These are phyloP conservation scores for Xiphias gladius DNA, from an alignment of 2,113 vertebrate species.

Conservation along the genomic window DNA sequence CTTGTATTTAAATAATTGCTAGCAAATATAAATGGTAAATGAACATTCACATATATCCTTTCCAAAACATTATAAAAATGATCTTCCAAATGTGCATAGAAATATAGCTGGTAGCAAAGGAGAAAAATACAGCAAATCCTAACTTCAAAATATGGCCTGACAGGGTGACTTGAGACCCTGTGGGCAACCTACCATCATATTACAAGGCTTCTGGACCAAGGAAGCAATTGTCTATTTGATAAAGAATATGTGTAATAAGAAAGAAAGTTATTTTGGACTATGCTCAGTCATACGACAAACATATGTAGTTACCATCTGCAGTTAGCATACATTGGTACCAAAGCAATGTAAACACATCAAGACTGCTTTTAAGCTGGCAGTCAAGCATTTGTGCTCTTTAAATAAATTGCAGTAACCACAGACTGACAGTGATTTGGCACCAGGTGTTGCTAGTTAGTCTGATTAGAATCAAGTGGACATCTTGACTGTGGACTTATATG, in stretches of 20 bases:
- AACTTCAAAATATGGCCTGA: no score
- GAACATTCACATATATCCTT: not conserved
- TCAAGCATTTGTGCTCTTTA: conserved; percentile 14
- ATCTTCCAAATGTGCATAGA: no score
- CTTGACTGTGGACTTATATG: conserved; percentile 44
- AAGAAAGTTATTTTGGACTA: no score
- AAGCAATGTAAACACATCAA: not conserved
- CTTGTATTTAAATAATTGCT: not conserved
- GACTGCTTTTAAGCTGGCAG: conserved; percentile 9
- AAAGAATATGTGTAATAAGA: not conserved
- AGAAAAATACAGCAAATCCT: no score
- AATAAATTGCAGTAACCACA: conserved; percentile 18
- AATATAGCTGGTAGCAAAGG: no score
- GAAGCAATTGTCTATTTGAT: not conserved
- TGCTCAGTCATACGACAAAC: no score
- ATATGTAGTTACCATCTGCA: not conserved
- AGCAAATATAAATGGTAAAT: not conserved
- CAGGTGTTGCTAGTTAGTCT: conserved; percentile 51
- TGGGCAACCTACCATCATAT: not conserved
- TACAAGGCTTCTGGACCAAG: not conserved
- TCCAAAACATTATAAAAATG: not conserved
- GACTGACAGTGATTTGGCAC: conserved; percentile 25
- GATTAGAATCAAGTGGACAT: conserved; percentile 44
- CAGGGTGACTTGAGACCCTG: no score
- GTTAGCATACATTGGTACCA: not conserved